A percentile compares a stretch with the other conserved stretches of the same genome.
These are phyloP conservation scores for Centropristis striata DNA, from an alignment of 2,113 vertebrate genomes.

Conservation along the genomic window DNA sequence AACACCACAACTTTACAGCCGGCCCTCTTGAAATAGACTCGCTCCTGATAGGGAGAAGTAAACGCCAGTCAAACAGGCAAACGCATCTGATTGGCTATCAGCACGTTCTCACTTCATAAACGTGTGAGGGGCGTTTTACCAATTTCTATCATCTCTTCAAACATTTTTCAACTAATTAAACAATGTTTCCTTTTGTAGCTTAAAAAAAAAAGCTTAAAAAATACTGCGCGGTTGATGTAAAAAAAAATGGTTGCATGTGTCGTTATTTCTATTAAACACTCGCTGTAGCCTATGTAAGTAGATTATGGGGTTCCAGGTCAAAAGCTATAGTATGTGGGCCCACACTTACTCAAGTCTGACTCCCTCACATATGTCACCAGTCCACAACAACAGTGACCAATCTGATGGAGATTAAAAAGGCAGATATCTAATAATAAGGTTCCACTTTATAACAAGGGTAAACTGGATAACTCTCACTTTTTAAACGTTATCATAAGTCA, in stretches of 20 bases:
- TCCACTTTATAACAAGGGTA: not conserved
- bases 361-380: conserved; percentile 30
- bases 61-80: conserved; percentile 7
- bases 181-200: not conserved
- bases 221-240: too few species aligned
- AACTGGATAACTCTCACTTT: too few species aligned
- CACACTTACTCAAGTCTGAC: conserved; percentile 33
- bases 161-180: not conserved
- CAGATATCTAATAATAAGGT: not conserved
- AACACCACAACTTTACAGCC: conserved; percentile 32
- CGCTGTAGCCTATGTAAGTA: conserved; percentile 32
- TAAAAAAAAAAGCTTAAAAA: not conserved
- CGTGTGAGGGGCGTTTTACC: not conserved
- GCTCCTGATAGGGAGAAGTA: not conserved
- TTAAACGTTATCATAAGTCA: too few species aligned
- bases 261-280: conserved; percentile 1
- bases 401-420: not conserved
- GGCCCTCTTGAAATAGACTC: conserved; percentile 52
- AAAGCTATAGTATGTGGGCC: not conserved
- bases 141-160: not conserved
- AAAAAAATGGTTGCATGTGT: not conserved
- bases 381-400: not conserved
- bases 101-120: too few species aligned
- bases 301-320: conserved; percentile 49
- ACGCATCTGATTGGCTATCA: conserved; percentile 26